Base-by-base conservation (phyloP, 2,797 vertebrate genomes). In the Ammospiza maritima region DNA sequence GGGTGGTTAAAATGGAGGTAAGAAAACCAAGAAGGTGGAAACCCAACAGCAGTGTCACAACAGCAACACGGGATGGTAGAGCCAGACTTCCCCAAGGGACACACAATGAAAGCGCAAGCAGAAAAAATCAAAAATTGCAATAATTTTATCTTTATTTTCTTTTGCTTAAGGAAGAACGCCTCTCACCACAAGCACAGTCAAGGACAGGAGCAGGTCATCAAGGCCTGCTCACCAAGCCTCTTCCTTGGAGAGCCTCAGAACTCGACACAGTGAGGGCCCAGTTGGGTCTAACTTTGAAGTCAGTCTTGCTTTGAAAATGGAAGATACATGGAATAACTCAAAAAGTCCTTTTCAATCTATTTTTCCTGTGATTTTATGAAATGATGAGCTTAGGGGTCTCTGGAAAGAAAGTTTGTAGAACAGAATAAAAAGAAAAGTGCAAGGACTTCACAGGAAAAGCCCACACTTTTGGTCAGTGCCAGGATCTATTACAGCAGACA, bases 181-280 rank as follows among this genome's bases (percentile, higher is more conserved):
- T 22, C 51, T 81, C 15, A 2, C 19, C 32, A 22, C 13, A 38
- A 48, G 40, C 26, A 5, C 0, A 0, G 25, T 50, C 25, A 44
- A 85, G 83, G 34, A 32, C 77, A 27, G 42, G 42, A 64, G 61
- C 18, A 76, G 34, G 30, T 36, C 48, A n/a, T 19, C 34, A 34
- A 34, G 34, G 34, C 34, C 34, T 34, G 34, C 34, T 34, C 34
- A 34, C 34, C 34, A 34, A 82, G 11, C 9, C 23, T 87, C 21
- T 36, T 58, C 30, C 27, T 61, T 42, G 67, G 42, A 66, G 16
- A 56, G 57, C 22, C 74, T 72, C 66, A 58, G 44, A 78, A 32
- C 13, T 3, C 22, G 16, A 29, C 0, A 2, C 19, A 47, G 17
- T 0, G 7, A 93, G 45, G 50, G 30, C 79, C 61, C 51, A 54